A percentile compares a stretch with the other conserved stretches of the same genome.
phyloP scores from a whole-genome alignment of 1,140 invertebrate genomes.

The Carposina sasakii region DNA sequence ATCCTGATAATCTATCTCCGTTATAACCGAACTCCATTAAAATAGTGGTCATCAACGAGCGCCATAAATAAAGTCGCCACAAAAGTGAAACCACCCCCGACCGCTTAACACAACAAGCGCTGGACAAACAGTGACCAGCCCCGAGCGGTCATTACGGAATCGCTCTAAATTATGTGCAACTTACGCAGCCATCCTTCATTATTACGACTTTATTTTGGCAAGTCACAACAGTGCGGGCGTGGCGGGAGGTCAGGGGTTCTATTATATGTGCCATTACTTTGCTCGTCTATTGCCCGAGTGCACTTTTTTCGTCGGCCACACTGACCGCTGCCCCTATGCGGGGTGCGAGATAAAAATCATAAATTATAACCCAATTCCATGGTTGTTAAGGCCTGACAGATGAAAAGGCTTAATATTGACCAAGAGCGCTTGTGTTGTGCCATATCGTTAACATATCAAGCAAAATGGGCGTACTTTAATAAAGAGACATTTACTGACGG shows the following conservation, averaged over 20 bases:
- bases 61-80: slow-evolving; percentile 54
- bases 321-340: slow-evolving; percentile 64
- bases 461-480: slow-evolving; percentile 54
- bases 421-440: slow-evolving; percentile 41
- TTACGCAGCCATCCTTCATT: slow-evolving; percentile 56
- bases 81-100: slow-evolving; percentile 57
- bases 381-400: slow-evolving; percentile 68
- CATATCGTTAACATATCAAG: slow-evolving; percentile 61
- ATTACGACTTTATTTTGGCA: slow-evolving; percentile 65
- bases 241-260: slow-evolving; percentile 43
- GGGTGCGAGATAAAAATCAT: slow-evolving; percentile 68
- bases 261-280: no score
- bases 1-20: slow-evolving; percentile 18
- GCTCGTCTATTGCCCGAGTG: slow-evolving; percentile 36
- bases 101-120: slow-evolving; percentile 30
- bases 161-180: slow-evolving; percentile 57
- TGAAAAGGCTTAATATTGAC: slow-evolving; percentile 63
- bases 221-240: slow-evolving; percentile 56
- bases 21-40: no score
- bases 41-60: no score
- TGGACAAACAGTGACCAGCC: slow-evolving; percentile 38
- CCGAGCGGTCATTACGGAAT: slow-evolving; percentile 42
- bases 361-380: slow-evolving; percentile 71
- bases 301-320: slow-evolving; percentile 52
- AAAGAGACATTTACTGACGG: slow-evolving; percentile 47